Base-by-base conservation (phyloP, 2,888 invertebrate species). In the Dicycla oo region DNA sequence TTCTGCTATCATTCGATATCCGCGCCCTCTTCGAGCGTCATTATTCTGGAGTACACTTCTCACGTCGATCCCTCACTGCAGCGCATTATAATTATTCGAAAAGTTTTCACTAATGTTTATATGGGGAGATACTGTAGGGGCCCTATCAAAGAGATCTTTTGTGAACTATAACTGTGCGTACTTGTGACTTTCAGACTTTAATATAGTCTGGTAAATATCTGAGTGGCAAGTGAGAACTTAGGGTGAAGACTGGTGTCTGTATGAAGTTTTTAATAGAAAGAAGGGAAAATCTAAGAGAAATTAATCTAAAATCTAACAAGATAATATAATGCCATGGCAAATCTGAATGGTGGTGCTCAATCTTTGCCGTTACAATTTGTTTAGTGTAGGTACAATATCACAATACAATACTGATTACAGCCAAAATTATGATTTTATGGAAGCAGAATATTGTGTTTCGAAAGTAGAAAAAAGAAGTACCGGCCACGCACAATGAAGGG, bases 41-140 rank as follows among this genome's bases (percentile, higher is more conserved):
- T 95, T 95, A 95, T 90, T 88, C 79, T 91, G 89, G 87, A 95
- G 95, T 93, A 92, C 94, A 90, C 94, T 93, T 85, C 85, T 81
- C 84, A 78, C 87, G 83, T 80, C 88, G 89, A 90, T 89, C 89
- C 89, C 89, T 88, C 66, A 65, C 85, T 89, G 88, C 88, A 89
- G 75, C 89, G 88, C 92, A 93, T 94, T 92, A 92, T 92, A 93
- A 94, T 94, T 94, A 94, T 95, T 94, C 90, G 90, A 86, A 92
- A 93, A 93, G 92, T 94, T 94, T 93, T 93, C 92, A 88, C 92
- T 94, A 90, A 93, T 90, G 89, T 91, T 90, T 90, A 88, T 90
- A 89, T 68, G 76, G 65, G 75, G 85, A 80, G 75, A 73, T 71
- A 54, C 58, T 49, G 63, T 78, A 87, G 88, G 89, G 90, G 89